phyloP scores from a whole-genome alignment of 2,113 vertebrate species.

The Pseudorasbora parva region DNA sequence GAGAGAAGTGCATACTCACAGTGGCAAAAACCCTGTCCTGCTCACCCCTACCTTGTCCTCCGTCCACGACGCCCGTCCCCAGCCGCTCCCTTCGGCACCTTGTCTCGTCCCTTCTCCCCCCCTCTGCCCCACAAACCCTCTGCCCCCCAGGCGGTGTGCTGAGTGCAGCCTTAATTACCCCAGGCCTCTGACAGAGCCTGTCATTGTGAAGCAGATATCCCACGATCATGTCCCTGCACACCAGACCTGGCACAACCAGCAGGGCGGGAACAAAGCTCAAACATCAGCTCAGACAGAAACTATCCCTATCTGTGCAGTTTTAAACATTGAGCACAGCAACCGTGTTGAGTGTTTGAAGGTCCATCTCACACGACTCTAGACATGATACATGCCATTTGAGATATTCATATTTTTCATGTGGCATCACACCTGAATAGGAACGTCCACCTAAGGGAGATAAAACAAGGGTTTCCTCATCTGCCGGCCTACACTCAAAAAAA shows the following conservation, averaged over 20 bases:
- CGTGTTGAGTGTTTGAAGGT: not conserved
- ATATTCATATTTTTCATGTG: not conserved
- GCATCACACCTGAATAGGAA: too few relatives aligned
- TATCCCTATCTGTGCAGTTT: not conserved
- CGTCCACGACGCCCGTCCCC: conserved; percentile 6
- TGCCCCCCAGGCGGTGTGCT: conserved; percentile 68
- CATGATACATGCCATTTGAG: not conserved
- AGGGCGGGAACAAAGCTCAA: not conserved
- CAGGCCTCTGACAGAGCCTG: conserved; percentile 68
- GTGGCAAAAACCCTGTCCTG: conserved; percentile 49
- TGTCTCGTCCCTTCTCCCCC: conserved; percentile 7
- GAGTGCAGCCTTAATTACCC: conserved; percentile 78
- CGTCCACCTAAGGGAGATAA: too few relatives aligned
- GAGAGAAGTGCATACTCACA: conserved; percentile 71
- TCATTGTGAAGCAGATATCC: conserved; percentile 59
- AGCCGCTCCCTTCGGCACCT: conserved; percentile 36
- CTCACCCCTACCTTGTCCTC: conserved; percentile 36
- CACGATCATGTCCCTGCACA: conserved; percentile 33
- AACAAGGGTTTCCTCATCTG: too few relatives aligned
- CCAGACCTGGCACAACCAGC: conserved; percentile 22
- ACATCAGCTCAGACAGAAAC: not conserved
- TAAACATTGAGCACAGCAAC: not conserved
- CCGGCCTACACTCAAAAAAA: too few relatives aligned
- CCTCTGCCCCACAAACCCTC: not conserved
- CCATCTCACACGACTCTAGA: not conserved